phyloP scores from a whole-genome alignment of 2,113 vertebrate genomes.

The Oxyura jamaicensis region DNA sequence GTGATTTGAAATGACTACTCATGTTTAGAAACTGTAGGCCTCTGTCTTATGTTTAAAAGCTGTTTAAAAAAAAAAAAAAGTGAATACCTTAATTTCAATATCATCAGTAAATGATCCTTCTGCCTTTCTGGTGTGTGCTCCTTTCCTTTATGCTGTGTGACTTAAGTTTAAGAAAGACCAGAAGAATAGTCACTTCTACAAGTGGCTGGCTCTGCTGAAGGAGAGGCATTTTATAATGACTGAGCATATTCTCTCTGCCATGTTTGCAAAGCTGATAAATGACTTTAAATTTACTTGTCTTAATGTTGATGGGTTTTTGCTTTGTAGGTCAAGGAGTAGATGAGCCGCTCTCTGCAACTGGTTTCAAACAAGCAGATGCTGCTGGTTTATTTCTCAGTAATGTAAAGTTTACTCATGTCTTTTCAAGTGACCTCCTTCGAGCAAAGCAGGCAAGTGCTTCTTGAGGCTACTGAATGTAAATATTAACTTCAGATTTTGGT shows the following conservation, averaged over 20 bases:
- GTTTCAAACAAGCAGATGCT: constrained; percentile 86
- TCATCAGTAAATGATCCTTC: not conserved
- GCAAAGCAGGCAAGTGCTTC: constrained; percentile 84
- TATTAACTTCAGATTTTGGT: not conserved
- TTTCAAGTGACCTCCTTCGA: constrained; percentile 88
- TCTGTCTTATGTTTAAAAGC: not conserved
- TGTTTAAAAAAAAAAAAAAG: not conserved
- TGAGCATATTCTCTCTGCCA: not conserved
- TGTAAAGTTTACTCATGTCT: constrained; percentile 85
- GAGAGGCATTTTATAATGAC: not conserved
- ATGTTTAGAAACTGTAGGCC: not conserved
- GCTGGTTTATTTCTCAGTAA: constrained; percentile 85
- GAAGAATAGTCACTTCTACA: not conserved
- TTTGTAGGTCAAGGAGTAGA: constrained; percentile 91
- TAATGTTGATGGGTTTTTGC: not conserved
- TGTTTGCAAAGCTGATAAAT: not conserved
- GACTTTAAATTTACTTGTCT: not conserved
- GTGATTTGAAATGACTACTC: not conserved
- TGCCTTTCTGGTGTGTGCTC: not conserved
- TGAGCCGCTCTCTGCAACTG: constrained; percentile 85
- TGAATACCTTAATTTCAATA: not conserved
- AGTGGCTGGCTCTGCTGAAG: not conserved
- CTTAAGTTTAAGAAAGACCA: not conserved
- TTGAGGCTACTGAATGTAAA: not conserved
- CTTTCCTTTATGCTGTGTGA: not conserved